Conservation (phyloP, 2,888 invertebrate species). For the Rhagonycha lutea region DNA sequence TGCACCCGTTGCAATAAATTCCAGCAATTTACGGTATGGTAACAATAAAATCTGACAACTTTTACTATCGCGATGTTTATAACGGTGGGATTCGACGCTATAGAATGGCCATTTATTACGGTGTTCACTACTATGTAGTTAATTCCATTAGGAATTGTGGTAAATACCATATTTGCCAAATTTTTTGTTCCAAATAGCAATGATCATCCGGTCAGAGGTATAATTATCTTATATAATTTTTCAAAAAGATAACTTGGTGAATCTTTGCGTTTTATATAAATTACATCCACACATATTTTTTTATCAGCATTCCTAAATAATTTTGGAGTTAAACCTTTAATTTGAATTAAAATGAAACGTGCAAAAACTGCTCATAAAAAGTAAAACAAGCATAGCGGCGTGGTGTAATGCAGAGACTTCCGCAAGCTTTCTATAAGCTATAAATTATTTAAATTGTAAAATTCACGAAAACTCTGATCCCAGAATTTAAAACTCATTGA, state of each 20-base stretch:
- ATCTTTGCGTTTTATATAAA: background rate
- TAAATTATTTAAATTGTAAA: background rate
- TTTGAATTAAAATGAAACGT: background rate
- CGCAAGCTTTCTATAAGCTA: background rate
- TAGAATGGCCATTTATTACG: background rate
- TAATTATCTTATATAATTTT: background rate
- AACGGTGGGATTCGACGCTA: background rate
- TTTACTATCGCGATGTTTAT: background rate
- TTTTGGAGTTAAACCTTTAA: background rate
- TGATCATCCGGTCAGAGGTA: background rate
- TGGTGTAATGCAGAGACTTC: background rate
- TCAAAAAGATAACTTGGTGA: background rate
- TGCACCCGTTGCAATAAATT: background rate
- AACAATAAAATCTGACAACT: conserved; percentile 1
- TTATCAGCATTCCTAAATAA: background rate
- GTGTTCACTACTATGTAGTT: background rate
- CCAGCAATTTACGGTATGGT: background rate
- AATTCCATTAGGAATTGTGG: background rate
- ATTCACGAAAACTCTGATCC: background rate
- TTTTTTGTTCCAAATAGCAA: background rate
- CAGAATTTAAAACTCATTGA: background rate
- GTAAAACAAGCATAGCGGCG: background rate
- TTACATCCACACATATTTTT: background rate
- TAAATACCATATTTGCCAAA: background rate
- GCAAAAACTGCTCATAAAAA: background rate